A percentile compares a stretch with the other conserved stretches of the same genome.
These are phyloP conservation scores for Eriosoma lanigerum DNA, from an alignment of 1,140 invertebrate species.

Conservation along the genomic window DNA sequence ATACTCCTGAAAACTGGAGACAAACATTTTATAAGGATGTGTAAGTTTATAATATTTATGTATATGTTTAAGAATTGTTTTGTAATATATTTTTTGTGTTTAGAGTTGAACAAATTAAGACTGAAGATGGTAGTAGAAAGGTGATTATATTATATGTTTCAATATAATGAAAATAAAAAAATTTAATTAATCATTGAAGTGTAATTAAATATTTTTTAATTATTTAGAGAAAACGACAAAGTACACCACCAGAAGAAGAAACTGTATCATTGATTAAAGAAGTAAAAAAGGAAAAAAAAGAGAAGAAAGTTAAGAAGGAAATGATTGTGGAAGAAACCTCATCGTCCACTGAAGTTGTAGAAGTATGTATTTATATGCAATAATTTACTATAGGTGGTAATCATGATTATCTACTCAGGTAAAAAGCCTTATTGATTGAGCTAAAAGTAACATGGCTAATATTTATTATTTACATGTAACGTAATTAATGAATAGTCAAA, in stretches of 20 bases:
- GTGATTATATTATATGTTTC: background rate
- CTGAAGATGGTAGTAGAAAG: slow-evolving; percentile 24
- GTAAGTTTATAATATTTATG: slow-evolving; percentile 14
- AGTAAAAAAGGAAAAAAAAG: slow-evolving; percentile 56
- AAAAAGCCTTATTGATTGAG: too few relatives aligned
- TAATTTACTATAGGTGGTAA: too few relatives aligned
- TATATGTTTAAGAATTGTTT: background rate
- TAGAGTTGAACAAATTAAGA: slow-evolving; percentile 35
- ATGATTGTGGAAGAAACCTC: background rate
- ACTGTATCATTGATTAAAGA: background rate
- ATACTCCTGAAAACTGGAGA: slow-evolving; percentile 76
- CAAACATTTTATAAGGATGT: slow-evolving; percentile 3
- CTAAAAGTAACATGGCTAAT: too few relatives aligned
- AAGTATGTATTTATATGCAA: too few relatives aligned
- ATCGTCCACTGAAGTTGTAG: background rate
- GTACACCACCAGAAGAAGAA: background rate
- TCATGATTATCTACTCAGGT: too few relatives aligned
- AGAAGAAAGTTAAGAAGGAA: slow-evolving; percentile 54
- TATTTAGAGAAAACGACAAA: slow-evolving; percentile 25
- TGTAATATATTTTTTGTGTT: background rate
- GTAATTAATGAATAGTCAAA: too few relatives aligned
- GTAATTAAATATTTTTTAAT: background rate
- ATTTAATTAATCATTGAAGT: background rate
- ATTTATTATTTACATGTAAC: too few relatives aligned
- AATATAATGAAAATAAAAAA: too few relatives aligned